Percentiles rank a stretch among this genome's conserved stretches.
Evolutionary conservation across 2,888 invertebrate species (phyloP).

Genomic region (Phymatocera aterrima): DNA sequence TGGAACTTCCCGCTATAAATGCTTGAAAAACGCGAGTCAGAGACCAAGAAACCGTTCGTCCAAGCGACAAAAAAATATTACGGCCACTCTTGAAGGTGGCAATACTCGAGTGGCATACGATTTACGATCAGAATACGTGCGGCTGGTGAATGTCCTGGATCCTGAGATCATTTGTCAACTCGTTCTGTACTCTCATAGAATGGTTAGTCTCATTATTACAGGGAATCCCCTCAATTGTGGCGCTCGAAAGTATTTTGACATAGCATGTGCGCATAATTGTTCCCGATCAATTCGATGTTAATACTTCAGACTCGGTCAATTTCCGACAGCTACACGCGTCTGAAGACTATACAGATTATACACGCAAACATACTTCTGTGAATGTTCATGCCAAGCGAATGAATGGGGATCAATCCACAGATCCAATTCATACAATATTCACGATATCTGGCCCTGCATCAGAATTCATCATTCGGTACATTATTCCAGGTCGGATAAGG

Average conservation of each 20-base stretch:
- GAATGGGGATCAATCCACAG: too few relatives aligned
- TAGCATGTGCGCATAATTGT: neutral
- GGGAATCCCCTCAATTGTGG: neutral
- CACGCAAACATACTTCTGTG: neutral
- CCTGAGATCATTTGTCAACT: neutral
- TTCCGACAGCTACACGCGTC: too few relatives aligned
- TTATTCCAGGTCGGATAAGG: conserved; percentile 66
- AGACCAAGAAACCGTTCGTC: too few relatives aligned
- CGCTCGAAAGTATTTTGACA: neutral
- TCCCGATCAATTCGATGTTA: neutral
- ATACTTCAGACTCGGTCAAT: neutral
- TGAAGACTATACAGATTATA: too few relatives aligned
- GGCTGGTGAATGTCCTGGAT: neutral
- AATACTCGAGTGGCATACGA: neutral
- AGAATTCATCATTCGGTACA: neutral
- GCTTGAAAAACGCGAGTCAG: neutral
- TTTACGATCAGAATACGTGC: neutral
- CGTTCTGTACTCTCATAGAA: neutral
- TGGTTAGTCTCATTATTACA: neutral
- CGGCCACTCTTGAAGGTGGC: neutral
- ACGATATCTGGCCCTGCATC: neutral
- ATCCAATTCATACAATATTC: neutral
- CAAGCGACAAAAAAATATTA: neutral
- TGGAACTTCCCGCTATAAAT: neutral
- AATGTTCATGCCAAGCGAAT: too few relatives aligned